Conservation (phyloP, 2,797 vertebrate genomes). For the Labeo calbasu region DNA sequence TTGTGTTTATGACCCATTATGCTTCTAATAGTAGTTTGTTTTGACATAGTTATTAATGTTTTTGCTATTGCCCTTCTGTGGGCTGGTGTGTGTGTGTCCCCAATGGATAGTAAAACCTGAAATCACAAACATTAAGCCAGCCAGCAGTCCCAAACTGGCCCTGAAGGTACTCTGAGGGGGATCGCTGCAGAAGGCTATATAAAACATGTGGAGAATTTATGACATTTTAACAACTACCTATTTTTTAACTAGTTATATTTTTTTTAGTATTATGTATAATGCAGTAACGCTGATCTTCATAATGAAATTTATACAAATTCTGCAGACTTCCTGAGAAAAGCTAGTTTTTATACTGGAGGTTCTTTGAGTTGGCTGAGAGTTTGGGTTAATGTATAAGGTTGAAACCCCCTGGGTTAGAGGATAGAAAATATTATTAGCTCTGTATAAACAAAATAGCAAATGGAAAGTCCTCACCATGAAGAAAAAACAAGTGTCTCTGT, state of each 20-base stretch:
- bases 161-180: neutral
- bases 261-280: neutral
- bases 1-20: neutral
- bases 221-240: neutral
- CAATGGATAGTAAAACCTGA: neutral
- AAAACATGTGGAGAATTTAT: neutral
- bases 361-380: neutral
- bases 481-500: neutral
- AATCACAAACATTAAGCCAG: neutral
- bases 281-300: neutral
- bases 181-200: neutral
- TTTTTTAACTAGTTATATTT: neutral
- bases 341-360: neutral
- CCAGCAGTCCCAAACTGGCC: neutral
- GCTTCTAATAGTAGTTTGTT: neutral
- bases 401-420: neutral
- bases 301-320: neutral
- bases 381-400: neutral
- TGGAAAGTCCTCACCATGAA: neutral
- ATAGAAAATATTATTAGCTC: slow-evolving; percentile 3
- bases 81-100: neutral
- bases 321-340: neutral
- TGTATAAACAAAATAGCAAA: neutral
- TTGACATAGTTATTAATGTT: slow-evolving; percentile 15
- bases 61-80: neutral